Evolutionary conservation across 2,888 invertebrate genomes (phyloP).

Genomic region (Andrena marginata): DNA sequence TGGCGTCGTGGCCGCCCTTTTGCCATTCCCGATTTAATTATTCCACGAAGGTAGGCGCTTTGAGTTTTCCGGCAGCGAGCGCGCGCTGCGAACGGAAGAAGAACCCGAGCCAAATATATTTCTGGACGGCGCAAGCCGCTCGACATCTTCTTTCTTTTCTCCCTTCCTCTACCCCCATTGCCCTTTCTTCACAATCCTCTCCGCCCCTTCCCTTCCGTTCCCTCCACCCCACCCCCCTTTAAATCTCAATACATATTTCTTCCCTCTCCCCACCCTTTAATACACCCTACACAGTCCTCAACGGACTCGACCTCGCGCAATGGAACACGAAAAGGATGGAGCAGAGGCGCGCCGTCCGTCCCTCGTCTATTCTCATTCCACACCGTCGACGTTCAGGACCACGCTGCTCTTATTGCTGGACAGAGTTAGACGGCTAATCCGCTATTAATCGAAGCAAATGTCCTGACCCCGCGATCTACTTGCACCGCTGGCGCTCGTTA

Average conservation of each 20-base stretch:
- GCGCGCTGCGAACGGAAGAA: conserved; percentile 67
- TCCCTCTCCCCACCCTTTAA: background rate
- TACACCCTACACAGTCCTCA: too few relatives aligned
- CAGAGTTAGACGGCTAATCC: conserved; percentile 54
- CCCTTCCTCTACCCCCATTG: background rate
- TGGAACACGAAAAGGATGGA: background rate
- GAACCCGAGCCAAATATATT: conserved; percentile 75
- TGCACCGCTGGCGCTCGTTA: conserved; percentile 32
- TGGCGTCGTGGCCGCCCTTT: conserved; percentile 31
- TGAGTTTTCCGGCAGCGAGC: conserved; percentile 64
- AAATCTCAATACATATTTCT: too few relatives aligned
- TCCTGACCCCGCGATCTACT: conserved; percentile 54
- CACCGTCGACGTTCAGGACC: conserved; percentile 40
- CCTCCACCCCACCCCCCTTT: too few relatives aligned
- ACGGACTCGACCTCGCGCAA: background rate
- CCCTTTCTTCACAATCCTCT: background rate
- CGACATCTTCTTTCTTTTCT: conserved; percentile 20
- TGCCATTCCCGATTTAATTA: conserved; percentile 64
- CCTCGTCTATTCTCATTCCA: conserved; percentile 54
- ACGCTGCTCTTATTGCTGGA: conserved; percentile 48
- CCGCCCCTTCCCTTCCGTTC: background rate
- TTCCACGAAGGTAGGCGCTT: conserved; percentile 63
- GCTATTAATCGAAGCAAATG: conserved; percentile 59
- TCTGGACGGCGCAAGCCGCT: conserved; percentile 70
- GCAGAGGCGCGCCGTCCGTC: background rate